Evolutionary conservation across 2,797 vertebrate genomes (phyloP), one percentile per base, ranked within the genome.

Genomic region (Tangara arthus): DNA sequence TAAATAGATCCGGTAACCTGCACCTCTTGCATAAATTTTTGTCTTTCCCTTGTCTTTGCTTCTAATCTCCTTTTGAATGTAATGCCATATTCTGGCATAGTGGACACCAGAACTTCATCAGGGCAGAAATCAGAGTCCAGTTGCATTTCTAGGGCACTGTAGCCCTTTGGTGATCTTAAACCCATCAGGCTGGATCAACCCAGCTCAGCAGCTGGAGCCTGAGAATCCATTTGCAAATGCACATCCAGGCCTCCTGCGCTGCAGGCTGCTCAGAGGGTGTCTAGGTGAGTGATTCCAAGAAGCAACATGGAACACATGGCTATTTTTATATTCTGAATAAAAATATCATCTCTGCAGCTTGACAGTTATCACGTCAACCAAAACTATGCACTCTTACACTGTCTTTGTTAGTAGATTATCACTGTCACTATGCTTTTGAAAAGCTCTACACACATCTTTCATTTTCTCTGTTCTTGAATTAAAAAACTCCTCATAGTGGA

Each of bases 321-420:
- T 79, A 37, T 65, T 92, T 91, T 77, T 66, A 42, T 82, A 84
- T 77, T 91, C 66, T 53, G 60, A 85, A 94, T 66, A 70, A 79
- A 84, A 93, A 85, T 60, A 75, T 77, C 17, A 77, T 66, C 60
- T 87, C 66, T n/a, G 41, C 1, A 3, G 27, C 49, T 79, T 90
- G 83, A 47, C 66, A 77, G 2, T 56, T 90, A 79, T 64, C 56
- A 66, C 15, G 21, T 41, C 71, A 95, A 7, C 44, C 41, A 80
- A 87, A 90, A 42, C 44, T 64, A 6, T 22, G 70, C 34, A 20
- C n/a, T 87, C 53, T 20, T 89, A 90, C 78, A n/a, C 34, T 66
- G 41, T n/a, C 61, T 72, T 84, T 73, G 59, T 44, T 66, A 15
- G 78, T 63, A 79, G 70, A 82, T 93, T 87, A 85, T 92, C 50